These are phyloP conservation scores for Vanessa cardui DNA, from an alignment of 2,888 invertebrate species.

Conservation along the genomic window DNA sequence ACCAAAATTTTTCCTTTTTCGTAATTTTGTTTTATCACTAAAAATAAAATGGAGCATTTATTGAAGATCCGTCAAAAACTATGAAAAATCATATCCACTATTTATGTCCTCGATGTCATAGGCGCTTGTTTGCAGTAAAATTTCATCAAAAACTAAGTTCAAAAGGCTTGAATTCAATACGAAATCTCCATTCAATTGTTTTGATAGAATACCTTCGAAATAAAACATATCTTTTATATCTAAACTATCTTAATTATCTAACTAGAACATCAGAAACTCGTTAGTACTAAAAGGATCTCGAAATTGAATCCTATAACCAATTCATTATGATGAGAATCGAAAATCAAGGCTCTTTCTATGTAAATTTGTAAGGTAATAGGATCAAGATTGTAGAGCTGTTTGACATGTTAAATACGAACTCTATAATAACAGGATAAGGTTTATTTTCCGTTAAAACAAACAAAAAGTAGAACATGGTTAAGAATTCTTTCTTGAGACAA, in stretches of 20 bases:
- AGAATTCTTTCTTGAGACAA: conserved; percentile 12
- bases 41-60: too few relatives aligned
- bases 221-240: neutral
- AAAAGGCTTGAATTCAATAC: too few relatives aligned
- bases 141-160: too few relatives aligned
- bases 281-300: conserved; percentile 36
- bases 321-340: conserved; percentile 52
- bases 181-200: too few relatives aligned
- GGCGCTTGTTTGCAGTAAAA: too few relatives aligned
- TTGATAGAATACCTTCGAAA: too few relatives aligned
- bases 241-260: conserved; percentile 14
- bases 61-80: too few relatives aligned
- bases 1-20: too few relatives aligned
- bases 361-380: conserved; percentile 52
- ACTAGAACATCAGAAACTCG: conserved; percentile 40
- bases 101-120: too few relatives aligned
- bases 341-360: conserved; percentile 55
- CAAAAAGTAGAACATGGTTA: neutral
- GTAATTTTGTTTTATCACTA: too few relatives aligned
- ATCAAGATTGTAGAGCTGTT: conserved; percentile 40
- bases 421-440: conserved; percentile 37
- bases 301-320: conserved; percentile 45
- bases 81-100: too few relatives aligned
- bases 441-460: conserved; percentile 6
- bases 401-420: conserved; percentile 23